Base-by-base conservation (phyloP, 2,113 vertebrate genomes). In the Naja naja region DNA sequence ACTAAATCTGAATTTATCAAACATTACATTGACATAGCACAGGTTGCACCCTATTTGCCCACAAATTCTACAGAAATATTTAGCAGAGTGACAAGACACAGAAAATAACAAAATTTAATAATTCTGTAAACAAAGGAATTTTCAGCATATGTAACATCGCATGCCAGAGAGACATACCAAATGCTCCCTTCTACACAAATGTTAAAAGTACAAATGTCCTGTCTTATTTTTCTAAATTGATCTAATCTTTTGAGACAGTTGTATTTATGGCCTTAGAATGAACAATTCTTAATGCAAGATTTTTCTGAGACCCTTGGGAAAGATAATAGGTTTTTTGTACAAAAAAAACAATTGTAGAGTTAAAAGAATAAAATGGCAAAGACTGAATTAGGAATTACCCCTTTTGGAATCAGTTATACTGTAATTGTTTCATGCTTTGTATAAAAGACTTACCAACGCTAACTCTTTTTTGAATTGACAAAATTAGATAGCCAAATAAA, bases 391-490 rank as follows among this genome's bases (percentile, higher is more conserved):
- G n/a, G 55, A 92, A 89, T 89, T 30, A 89, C 30, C 52, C 30
- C 52, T 81, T 92, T 89, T 85, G 92, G 88, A 89, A 89, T 85
- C 49, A 27, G 58, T 54, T 88, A 74, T 22, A 30, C n/a, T 30
- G 25, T 74, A 88, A 92, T 88, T 43, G 47, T 85, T 92, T 92
- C 88, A 69, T 89, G 69, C 69, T 85, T 47, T 89, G 39, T 25
- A n/a, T 10, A 39, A 56, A 89, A 92, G 87, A 64, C 25, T 55
- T 85, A 64, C 91, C 64, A 92, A 92, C 58, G 88, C 69, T 56
- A 92, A 85, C 39, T 47, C 30, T 49, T 43, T 49, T 58, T 85
- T 58, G 88, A 88, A 85, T 22, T 58, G 49, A 85, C 27, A 92
- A 45, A 91, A 92, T 14, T 18, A 88, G n/a, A 49, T 34, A 69